Evolutionary conservation across 2,888 invertebrate species (phyloP).

Genomic region (Catonia carolina): DNA sequence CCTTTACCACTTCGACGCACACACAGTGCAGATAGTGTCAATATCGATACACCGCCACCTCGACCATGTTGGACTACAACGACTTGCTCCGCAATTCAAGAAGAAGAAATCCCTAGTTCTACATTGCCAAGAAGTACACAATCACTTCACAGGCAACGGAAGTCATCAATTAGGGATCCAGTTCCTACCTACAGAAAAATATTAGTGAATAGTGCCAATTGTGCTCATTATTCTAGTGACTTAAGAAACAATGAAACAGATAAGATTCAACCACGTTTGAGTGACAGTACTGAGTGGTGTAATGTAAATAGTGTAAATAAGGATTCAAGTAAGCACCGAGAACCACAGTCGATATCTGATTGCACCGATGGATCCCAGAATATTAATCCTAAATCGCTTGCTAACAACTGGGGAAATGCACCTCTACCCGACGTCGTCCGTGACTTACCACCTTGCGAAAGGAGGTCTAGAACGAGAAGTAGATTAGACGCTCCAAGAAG

Average conservation of each 20-base stretch:
- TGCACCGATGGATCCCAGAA: not conserved
- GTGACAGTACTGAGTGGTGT: not conserved
- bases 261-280: not conserved
- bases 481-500: conserved; percentile 48
- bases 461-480: conserved; percentile 48
- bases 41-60: not conserved
- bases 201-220: not conserved
- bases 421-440: conserved; percentile 38
- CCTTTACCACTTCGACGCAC: conserved; percentile 23
- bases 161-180: no score
- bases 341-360: not conserved
- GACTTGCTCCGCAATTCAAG: not conserved
- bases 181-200: no score
- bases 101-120: not conserved
- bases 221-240: not conserved
- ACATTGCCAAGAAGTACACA: no score
- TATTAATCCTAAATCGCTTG: not conserved
- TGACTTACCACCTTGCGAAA: conserved; percentile 39
- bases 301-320: not conserved
- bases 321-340: not conserved
- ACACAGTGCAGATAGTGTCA: conserved; percentile 26
- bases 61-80: not conserved
- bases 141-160: no score
- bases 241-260: not conserved
- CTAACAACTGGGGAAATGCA: conserved; percentile 14